Conservation (phyloP, 1,140 invertebrate genomes). For the Epicauta chinensis region DNA sequence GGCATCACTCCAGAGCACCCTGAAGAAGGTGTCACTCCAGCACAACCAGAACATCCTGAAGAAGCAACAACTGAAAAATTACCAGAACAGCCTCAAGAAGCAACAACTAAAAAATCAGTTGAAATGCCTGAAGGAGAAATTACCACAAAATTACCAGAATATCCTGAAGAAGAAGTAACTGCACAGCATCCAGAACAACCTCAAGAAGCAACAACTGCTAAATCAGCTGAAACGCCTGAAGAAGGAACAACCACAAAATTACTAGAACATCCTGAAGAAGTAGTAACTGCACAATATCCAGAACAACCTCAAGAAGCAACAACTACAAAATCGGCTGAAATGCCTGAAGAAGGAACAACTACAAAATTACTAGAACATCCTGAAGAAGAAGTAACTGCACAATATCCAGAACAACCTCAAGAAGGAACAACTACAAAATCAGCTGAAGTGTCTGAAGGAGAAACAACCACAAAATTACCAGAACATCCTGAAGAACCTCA, state of each 20-base stretch:
- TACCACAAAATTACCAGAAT: background rate
- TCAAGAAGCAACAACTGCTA: constrained; percentile 1
- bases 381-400: constrained; percentile 1
- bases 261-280: background rate
- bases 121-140: constrained; percentile 8
- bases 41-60: constrained; percentile 4
- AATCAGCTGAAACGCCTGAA: background rate
- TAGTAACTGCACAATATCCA: constrained; percentile 15
- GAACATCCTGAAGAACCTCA: constrained; percentile 1
- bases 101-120: constrained; percentile 2
- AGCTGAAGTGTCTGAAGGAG: constrained; percentile 3
- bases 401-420: constrained; percentile 11
- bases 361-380: background rate
- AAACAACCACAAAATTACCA: constrained; percentile 11
- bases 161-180: background rate
- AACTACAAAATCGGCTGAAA: constrained; percentile 2
- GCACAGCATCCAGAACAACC: constrained; percentile 1
- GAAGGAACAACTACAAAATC: constrained; percentile 3
- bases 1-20: constrained; percentile 4
- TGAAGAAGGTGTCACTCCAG: constrained; percentile 10
- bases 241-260: background rate
- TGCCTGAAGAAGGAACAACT: constrained; percentile 17
- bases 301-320: constrained; percentile 25
- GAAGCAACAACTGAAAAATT: background rate
- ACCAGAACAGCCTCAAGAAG: constrained; percentile 6